phyloP scores from a whole-genome alignment of 1,140 invertebrate species.

The Spodoptera frugiperda region DNA sequence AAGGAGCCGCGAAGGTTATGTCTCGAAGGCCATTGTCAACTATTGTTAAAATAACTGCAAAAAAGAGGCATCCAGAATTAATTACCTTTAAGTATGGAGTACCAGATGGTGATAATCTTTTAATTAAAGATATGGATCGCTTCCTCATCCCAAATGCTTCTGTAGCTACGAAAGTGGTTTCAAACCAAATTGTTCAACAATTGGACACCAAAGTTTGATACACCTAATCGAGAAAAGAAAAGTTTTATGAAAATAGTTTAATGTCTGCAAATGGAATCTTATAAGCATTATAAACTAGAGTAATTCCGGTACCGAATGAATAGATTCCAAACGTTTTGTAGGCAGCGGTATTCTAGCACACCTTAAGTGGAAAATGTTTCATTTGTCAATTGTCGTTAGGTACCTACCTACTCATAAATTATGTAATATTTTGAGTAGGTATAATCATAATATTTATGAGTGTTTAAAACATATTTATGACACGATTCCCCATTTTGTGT shows the following conservation, averaged over 20 bases:
- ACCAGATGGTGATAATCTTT: conserved; percentile 90
- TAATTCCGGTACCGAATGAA: neutral
- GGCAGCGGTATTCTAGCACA: neutral
- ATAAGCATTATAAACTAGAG: too few relatives aligned
- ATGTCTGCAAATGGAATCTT: neutral
- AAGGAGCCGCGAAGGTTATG: conserved; percentile 93
- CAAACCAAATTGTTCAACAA: conserved; percentile 87
- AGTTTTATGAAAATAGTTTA: neutral
- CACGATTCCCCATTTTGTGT: too few relatives aligned
- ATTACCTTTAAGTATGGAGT: conserved; percentile 98
- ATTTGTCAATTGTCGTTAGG: neutral
- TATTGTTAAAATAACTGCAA: conserved; percentile 98
- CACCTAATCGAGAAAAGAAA: conserved; percentile 9
- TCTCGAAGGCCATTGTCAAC: conserved; percentile 94
- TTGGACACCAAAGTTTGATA: conserved; percentile 75
- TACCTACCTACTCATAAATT: too few relatives aligned
- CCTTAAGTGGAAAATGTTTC: neutral
- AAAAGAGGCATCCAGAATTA: conserved; percentile 96
- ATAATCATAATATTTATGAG: too few relatives aligned
- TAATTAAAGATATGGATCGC: conserved; percentile 94
- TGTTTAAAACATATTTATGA: too few relatives aligned
- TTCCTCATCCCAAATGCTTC: conserved; percentile 97
- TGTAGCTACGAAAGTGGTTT: conserved; percentile 93
- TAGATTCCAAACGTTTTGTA: too few relatives aligned
- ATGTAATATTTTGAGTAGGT: too few relatives aligned